Base-by-base conservation (phyloP, 2,113 vertebrate genomes). In the Pontoporia blainvillei region DNA sequence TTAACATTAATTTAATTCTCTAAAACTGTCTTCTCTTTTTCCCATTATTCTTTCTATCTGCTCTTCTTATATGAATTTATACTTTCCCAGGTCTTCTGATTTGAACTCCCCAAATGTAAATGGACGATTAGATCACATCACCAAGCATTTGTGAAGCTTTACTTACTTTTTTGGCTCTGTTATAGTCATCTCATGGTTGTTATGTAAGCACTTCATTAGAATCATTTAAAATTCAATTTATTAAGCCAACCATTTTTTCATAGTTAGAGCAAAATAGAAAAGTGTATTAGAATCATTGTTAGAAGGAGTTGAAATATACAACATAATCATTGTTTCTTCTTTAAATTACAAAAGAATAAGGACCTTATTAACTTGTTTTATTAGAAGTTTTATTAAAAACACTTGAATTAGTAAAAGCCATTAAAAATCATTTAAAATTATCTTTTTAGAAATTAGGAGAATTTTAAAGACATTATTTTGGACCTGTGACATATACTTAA, bases 381-480 rank as follows among this genome's bases (percentile, higher is more conserved):
- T 67, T 57, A 93, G 93, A 97, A 96, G 95, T 93, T 98, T 95
- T 76, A 97, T 91, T 95, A 94, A 90, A 98, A 97, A 95, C 44
- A 91, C 97, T 96, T 85, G 71, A 87, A 96, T 95, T 96, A 90
- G 86, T 91, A 90, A 85, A 97, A 97, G 25, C 71, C 91, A 93
- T 89, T 78, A 96, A 83, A 96, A 96, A 94, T 97, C 0, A 88
- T 96, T 97, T 97, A 31, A 91, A 92, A 67, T 79, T 71, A 83
- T 71, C 8, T 78, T 92, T 75, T 92, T 62, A 90, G 23, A 89
- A 90, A 71, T 90, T 54, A 39, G 7, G 23, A 73, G 66, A 76
- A 90, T 78, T 87, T 92, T 90, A 57, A 90, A 88, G 44, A 61
- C 12, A 72, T 18, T 14, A 25, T 31, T 76, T 69, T 93, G 41